These are phyloP conservation scores for Notoglanidium macrostoma DNA, from an alignment of 2,797 vertebrate genomes.

Conservation along the genomic window DNA sequence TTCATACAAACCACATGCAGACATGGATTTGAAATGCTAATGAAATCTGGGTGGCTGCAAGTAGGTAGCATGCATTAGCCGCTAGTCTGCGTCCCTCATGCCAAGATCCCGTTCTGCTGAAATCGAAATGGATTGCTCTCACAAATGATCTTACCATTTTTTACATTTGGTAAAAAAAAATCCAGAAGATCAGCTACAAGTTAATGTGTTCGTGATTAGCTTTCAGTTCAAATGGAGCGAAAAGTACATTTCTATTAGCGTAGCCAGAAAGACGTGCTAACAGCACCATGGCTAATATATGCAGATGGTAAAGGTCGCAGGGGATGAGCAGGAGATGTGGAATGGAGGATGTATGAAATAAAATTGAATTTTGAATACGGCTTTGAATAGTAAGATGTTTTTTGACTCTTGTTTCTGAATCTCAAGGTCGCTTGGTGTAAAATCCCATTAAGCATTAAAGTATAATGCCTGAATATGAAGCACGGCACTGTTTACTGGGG, in stretches of 20 bases:
- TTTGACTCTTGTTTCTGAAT: constrained; percentile 3
- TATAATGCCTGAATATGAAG: constrained; percentile 9
- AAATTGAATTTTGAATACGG: constrained; percentile 17
- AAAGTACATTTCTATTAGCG: constrained; percentile 50
- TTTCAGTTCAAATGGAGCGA: constrained; percentile 39
- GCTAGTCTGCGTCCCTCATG: background rate
- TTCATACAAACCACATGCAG: background rate
- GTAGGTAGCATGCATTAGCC: background rate
- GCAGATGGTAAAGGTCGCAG: constrained; percentile 39
- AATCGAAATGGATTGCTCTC: background rate
- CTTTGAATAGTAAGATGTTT: constrained; percentile 18
- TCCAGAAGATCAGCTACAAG: background rate
- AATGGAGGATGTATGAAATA: background rate
- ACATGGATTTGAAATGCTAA: background rate
- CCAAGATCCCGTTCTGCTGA: background rate
- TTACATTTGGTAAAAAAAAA: background rate
- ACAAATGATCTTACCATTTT: background rate
- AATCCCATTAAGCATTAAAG: constrained; percentile 33
- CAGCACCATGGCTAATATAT: constrained; percentile 31
- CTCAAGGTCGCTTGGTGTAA: constrained; percentile 26
- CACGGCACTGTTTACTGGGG: constrained; percentile 6
- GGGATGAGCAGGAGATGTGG: constrained; percentile 24
- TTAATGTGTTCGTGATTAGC: constrained; percentile 29
- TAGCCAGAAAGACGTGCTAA: constrained; percentile 12
- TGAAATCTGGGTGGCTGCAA: background rate